Evolutionary conservation across 2,888 invertebrate species (phyloP).

Genomic region (Pseudolycoriella hygida): DNA sequence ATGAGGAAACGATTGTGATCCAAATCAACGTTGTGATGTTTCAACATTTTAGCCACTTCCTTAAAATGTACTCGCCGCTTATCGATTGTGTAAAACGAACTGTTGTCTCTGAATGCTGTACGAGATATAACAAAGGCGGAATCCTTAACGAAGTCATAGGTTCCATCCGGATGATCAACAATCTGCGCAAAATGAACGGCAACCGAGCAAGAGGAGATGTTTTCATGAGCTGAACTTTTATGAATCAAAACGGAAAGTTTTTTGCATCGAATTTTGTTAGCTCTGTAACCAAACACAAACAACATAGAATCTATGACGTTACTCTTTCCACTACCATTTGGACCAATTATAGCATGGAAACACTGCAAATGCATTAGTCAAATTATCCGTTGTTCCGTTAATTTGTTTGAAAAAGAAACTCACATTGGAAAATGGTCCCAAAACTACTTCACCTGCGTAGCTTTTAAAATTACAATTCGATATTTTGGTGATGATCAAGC

Average conservation of each 20-base stretch:
- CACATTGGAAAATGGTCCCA: constrained; percentile 96
- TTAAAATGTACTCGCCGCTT: constrained; percentile 62
- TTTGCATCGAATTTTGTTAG: constrained; percentile 88
- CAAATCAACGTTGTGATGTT: constrained; percentile 77
- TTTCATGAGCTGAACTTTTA: constrained; percentile 61
- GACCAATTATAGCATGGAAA: constrained; percentile 92
- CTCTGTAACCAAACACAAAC: constrained; percentile 96
- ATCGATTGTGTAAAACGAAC: constrained; percentile 62
- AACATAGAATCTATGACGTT: constrained; percentile 98
- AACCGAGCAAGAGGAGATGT: constrained; percentile 66
- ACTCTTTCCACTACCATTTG: constrained; percentile 97
- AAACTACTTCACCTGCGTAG: constrained; percentile 62
- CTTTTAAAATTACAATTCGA: constrained; percentile 92
- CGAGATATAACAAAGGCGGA: constrained; percentile 72
- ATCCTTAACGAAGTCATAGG: constrained; percentile 55
- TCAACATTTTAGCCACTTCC: constrained; percentile 62
- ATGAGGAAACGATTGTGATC: constrained; percentile 95
- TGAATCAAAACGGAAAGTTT: constrained; percentile 88
- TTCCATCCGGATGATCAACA: constrained; percentile 53
- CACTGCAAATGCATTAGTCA: constrained; percentile 39
- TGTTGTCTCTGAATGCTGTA: constrained; percentile 67
- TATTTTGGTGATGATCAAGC: constrained; percentile 81
- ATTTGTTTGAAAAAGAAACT: constrained; percentile 10
- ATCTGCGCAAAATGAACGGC: constrained; percentile 76
- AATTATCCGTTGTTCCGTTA: constrained; percentile 8